Percentiles rank a stretch among this genome's conserved stretches.
Evolutionary conservation across 1,140 invertebrate genomes (phyloP).

Genomic region (Aradophagus sp.): DNA sequence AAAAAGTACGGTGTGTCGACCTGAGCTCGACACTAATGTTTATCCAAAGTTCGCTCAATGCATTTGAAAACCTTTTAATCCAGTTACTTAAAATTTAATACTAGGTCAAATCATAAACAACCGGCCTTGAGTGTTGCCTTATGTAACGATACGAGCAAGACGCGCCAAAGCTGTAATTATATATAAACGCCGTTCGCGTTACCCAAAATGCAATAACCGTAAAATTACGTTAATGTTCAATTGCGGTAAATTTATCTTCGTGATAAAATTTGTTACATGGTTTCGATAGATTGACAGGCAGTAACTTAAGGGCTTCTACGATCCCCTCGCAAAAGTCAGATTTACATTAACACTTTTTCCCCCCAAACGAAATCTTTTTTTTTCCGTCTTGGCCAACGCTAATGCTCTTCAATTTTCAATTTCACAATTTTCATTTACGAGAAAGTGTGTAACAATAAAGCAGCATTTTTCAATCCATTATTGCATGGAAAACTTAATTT

Average conservation of each 20-base stretch:
- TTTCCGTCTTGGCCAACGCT: too few species aligned
- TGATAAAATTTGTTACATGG: conserved; percentile 36
- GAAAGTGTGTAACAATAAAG: too few species aligned
- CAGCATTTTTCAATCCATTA: too few species aligned
- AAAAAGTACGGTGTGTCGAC: too few species aligned
- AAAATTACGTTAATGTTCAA: conserved; percentile 36
- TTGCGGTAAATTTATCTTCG: conserved; percentile 19
- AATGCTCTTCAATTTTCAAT: too few species aligned
- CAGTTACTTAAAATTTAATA: conserved; percentile 37
- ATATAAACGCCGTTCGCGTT: conserved; percentile 24
- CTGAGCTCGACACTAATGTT: too few species aligned
- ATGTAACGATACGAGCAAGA: conserved; percentile 31
- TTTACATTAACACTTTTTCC: too few species aligned
- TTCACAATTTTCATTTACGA: too few species aligned
- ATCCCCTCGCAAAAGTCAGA: too few species aligned
- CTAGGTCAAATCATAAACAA: conserved; percentile 34
- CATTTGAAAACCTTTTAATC: conserved; percentile 29
- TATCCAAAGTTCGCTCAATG: conserved; percentile 5
- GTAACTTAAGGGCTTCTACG: too few species aligned
- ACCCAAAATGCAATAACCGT: conserved; percentile 24
- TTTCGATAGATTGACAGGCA: conserved; percentile 27
- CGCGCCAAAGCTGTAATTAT: conserved; percentile 40
- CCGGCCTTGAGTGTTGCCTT: conserved; percentile 18
- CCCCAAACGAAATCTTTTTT: too few species aligned
- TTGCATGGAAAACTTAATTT: too few species aligned